phyloP scores from a whole-genome alignment of 2,797 vertebrate species.

The Crocodylus rhombifer region DNA sequence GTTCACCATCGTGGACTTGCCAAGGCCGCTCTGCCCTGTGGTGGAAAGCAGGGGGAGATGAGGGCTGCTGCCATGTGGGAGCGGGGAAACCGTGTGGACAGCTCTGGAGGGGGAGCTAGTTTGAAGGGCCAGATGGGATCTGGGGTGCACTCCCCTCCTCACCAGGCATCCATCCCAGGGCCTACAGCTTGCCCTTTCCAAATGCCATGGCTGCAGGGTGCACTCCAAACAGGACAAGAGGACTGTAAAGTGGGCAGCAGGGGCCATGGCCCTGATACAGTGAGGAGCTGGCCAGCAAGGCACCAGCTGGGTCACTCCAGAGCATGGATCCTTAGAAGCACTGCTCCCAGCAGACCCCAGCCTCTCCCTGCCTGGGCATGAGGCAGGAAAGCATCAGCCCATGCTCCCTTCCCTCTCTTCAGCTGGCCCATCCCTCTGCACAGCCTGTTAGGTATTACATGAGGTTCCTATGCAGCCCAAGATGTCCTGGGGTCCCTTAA shows the following conservation, averaged over 20 bases:
- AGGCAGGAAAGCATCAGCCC: neutral
- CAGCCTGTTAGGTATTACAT: neutral
- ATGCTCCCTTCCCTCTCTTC: neutral
- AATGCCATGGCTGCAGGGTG: too few relatives aligned
- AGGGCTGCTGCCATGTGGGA: neutral
- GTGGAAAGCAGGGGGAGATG: too few relatives aligned
- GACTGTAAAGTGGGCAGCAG: neutral
- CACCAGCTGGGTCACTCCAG: neutral
- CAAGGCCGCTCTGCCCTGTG: constrained; percentile 94
- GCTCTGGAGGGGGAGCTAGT: too few relatives aligned
- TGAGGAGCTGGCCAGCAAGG: neutral
- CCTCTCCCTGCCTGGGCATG: neutral
- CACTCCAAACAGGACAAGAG: too few relatives aligned
- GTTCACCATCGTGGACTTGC: constrained; percentile 96
- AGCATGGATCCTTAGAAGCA: neutral
- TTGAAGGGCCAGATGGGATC: neutral
- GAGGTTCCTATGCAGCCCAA: neutral
- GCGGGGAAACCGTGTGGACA: too few relatives aligned
- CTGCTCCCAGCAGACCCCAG: neutral
- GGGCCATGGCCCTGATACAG: too few relatives aligned
- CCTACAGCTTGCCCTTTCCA: too few relatives aligned
- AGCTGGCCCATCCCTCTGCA: neutral
- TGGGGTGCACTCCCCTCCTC: neutral
- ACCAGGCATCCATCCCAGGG: neutral
- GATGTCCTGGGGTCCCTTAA: neutral